These are phyloP conservation scores for Dasyprocta punctata DNA, from an alignment of 2,113 vertebrate genomes.

Conservation along the genomic window DNA sequence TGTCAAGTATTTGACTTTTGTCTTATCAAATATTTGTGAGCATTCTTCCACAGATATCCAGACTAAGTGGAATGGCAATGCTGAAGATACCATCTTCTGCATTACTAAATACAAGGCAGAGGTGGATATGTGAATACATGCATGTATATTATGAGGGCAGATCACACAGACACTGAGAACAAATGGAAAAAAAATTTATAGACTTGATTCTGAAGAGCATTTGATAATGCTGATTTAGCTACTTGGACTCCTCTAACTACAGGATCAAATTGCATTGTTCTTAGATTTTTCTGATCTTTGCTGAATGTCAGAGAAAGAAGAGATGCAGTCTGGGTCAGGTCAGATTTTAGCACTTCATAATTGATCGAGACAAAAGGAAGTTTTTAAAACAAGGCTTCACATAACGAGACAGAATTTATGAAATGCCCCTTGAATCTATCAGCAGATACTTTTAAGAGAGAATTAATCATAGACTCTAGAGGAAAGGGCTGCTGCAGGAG, in stretches of 20 bases:
- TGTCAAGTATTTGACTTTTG: not conserved
- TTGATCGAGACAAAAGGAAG: conserved; percentile 65
- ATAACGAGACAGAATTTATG: conserved; percentile 71
- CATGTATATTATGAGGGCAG: not conserved
- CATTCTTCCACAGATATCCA: not conserved
- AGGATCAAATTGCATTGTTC: not conserved
- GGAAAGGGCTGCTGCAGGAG: not conserved
- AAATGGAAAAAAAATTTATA: not conserved
- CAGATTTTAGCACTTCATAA: conserved; percentile 71
- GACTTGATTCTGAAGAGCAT: not conserved
- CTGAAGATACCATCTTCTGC: not conserved
- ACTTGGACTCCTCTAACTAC: not conserved
- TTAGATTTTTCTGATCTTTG: conserved; percentile 16
- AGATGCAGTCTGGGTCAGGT: conserved; percentile 10
- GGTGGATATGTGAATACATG: not conserved
- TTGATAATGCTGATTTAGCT: conserved; percentile 6
- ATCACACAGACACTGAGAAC: not conserved
- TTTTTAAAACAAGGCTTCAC: conserved; percentile 57
- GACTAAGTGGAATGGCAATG: not conserved
- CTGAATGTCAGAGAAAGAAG: conserved; percentile 50
- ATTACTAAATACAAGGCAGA: not conserved
- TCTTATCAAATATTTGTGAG: not conserved
- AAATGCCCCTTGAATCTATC: conserved; percentile 61
- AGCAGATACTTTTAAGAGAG: conserved; percentile 73
- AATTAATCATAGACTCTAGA: conserved; percentile 67